phyloP scores from a whole-genome alignment of 2,113 vertebrate genomes.

The Thunnus maccoyii region DNA sequence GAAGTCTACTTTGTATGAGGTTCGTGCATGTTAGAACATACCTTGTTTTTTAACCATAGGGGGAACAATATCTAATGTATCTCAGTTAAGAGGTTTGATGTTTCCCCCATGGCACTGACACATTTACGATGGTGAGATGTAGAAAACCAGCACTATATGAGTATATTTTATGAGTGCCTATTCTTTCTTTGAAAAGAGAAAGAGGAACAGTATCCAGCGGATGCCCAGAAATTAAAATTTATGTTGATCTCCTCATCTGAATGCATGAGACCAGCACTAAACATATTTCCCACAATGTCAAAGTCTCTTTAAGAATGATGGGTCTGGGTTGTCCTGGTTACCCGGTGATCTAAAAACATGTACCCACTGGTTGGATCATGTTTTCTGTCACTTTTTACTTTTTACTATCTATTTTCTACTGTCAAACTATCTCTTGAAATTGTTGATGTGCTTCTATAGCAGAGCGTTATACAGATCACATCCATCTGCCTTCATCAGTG shows the following conservation, averaged over 20 bases:
- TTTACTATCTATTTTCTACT: neutral
- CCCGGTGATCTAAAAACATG: conserved; percentile 8
- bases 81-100: neutral
- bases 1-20: neutral
- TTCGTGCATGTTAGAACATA: neutral
- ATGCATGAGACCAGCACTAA: conserved; percentile 10
- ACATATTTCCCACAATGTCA: conserved; percentile 20
- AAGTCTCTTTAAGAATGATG: conserved; percentile 6
- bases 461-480: conserved; percentile 2
- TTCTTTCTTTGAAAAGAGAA: neutral
- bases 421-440: conserved; percentile 2
- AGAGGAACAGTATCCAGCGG: neutral
- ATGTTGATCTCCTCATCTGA: conserved; percentile 18
- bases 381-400: neutral
- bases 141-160: neutral
- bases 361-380: neutral
- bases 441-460: neutral
- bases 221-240: conserved; percentile 17
- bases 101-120: neutral
- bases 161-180: neutral
- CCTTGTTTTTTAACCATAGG: neutral
- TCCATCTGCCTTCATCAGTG: neutral
- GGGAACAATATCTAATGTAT: neutral
- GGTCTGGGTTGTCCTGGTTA: neutral
- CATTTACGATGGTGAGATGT: neutral